Percentiles rank a stretch among this genome's conserved stretches.
Evolutionary conservation across 53 echinoderm and acorn worm species (phyloP).

Genomic region (Glandiceps talaboti): DNA sequence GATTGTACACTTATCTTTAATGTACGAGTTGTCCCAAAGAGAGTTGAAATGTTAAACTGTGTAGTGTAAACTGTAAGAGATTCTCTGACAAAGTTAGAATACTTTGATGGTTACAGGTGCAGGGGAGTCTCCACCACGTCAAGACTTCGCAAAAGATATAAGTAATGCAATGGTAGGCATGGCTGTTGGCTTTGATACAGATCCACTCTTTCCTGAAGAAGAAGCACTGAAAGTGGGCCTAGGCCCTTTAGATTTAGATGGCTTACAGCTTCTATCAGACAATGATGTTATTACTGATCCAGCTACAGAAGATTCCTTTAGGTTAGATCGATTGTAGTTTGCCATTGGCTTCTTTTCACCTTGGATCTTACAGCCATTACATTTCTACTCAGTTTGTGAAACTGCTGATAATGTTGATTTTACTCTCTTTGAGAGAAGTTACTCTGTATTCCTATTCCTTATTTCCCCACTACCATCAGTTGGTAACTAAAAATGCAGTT

Average conservation of each 20-base stretch:
- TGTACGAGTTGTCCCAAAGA: too few relatives aligned
- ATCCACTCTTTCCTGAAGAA: conserved; percentile 64
- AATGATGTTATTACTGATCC: conserved; percentile 90
- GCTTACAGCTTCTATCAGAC: conserved; percentile 84
- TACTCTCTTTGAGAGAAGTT: neutral
- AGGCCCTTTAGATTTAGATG: conserved; percentile 78
- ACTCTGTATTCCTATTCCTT: too few relatives aligned
- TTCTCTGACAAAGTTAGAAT: too few relatives aligned
- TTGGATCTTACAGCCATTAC: neutral
- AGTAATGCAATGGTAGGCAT: conserved; percentile 86
- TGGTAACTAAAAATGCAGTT: neutral
- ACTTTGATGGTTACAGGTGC: too few relatives aligned
- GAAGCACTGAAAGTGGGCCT: conserved; percentile 33
- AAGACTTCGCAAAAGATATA: conserved; percentile 85
- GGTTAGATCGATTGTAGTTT: conserved; percentile 44
- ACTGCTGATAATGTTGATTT: neutral
- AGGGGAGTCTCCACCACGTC: conserved; percentile 56
- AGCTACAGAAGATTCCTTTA: conserved; percentile 90
- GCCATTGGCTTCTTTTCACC: neutral
- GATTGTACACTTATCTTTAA: too few relatives aligned
- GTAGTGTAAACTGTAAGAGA: too few relatives aligned
- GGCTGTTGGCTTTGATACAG: conserved; percentile 47
- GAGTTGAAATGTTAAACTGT: too few relatives aligned
- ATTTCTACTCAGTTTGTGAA: neutral
- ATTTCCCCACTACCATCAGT: neutral